Evolutionary conservation across 2,113 vertebrate genomes (phyloP).

Genomic region (Chiloscyllium plagiosum): DNA sequence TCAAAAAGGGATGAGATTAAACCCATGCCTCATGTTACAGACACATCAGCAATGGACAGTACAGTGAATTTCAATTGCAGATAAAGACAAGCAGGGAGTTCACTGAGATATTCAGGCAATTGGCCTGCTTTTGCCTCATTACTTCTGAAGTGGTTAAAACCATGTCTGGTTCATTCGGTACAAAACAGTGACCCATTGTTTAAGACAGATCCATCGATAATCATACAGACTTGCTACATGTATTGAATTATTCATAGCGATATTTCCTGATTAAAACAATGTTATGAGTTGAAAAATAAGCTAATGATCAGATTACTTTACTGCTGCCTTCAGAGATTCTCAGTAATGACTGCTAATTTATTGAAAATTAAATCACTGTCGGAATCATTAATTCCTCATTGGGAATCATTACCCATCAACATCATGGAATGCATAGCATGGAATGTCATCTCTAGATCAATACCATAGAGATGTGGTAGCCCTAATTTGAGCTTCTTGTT

Average conservation of each 20-base stretch:
- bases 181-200: not conserved
- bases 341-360: not conserved
- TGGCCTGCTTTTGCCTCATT: not conserved
- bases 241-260: constrained; percentile 16
- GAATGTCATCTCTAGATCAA: not conserved
- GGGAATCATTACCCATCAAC: not conserved
- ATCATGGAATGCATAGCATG: too few relatives aligned
- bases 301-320: not conserved
- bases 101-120: not conserved
- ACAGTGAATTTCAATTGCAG: not conserved
- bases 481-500: not conserved
- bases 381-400: not conserved
- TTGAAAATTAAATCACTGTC: constrained; percentile 9
- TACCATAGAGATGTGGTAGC: not conserved
- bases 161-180: not conserved
- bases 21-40: too few relatives aligned
- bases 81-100: not conserved
- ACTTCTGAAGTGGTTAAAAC: not conserved
- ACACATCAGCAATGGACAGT: not conserved
- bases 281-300: not conserved
- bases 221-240: not conserved
- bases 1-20: not conserved
- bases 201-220: not conserved
- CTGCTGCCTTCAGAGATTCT: not conserved
- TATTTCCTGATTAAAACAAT: not conserved